These are phyloP conservation scores for Pammene aurita DNA, from an alignment of 2,888 invertebrate genomes.

Conservation along the genomic window DNA sequence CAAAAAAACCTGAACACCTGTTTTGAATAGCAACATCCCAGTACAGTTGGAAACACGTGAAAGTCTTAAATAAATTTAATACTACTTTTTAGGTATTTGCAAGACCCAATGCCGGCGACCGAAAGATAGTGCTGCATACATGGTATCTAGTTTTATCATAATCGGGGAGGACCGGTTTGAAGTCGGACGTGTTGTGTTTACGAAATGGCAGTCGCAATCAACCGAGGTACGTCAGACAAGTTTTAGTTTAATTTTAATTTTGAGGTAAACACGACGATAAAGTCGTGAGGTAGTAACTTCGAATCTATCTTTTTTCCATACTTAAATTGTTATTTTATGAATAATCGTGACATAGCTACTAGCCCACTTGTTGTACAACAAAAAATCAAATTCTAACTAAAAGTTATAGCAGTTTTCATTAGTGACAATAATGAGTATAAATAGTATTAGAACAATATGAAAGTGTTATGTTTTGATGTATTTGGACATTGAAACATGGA, in stretches of 20 bases:
- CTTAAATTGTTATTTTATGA: background rate
- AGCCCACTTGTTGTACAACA: too few species aligned
- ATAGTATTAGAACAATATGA: background rate
- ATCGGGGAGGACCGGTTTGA: constrained; percentile 19
- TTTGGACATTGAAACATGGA: background rate
- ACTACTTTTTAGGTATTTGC: too few species aligned
- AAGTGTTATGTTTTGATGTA: background rate
- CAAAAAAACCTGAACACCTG: too few species aligned
- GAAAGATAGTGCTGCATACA: too few species aligned
- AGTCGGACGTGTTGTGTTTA: constrained; percentile 52
- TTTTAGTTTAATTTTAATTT: too few species aligned
- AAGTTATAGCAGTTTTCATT: too few species aligned
- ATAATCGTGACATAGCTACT: background rate
- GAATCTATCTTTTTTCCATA: background rate
- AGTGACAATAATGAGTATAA: background rate
- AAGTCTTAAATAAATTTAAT: too few species aligned
- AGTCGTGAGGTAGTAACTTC: background rate
- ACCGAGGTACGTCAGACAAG: constrained; percentile 58
- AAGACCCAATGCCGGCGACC: too few species aligned
- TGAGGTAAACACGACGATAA: too few species aligned
- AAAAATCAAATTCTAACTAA: too few species aligned
- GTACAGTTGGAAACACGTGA: too few species aligned
- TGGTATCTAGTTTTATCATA: constrained; percentile 31
- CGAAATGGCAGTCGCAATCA: constrained; percentile 69
- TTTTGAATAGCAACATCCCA: too few species aligned